Percentiles rank a stretch among this genome's conserved stretches.
Evolutionary conservation across 2,113 vertebrate species (phyloP).

Genomic region (Ramphastos sulfuratus): DNA sequence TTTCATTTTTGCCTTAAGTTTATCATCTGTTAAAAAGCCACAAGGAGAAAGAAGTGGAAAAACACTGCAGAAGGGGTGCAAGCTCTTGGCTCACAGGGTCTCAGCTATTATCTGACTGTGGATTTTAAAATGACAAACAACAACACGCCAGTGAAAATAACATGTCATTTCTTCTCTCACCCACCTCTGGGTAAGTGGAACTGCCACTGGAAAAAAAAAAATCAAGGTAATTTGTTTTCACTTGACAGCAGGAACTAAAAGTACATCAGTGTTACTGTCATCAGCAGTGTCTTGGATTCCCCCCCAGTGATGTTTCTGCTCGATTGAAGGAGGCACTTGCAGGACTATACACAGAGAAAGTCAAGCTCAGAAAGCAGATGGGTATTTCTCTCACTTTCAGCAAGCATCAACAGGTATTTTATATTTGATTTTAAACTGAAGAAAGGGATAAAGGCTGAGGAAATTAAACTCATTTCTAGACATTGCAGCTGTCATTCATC

Average conservation of each 20-base stretch:
- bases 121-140: conserved; percentile 17
- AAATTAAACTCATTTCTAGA: not conserved
- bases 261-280: not conserved
- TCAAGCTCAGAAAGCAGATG: not conserved
- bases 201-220: not conserved
- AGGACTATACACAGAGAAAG: not conserved
- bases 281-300: not conserved
- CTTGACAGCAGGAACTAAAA: conserved; percentile 35
- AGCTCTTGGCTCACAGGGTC: not conserved
- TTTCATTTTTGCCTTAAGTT: not conserved
- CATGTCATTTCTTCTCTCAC: not conserved
- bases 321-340: not conserved
- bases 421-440: not conserved
- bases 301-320: not conserved
- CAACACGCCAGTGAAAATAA: conserved; percentile 29
- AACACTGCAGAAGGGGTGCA: not conserved
- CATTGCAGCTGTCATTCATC: not conserved
- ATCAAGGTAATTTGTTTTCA: conserved; percentile 31
- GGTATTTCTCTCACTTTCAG: not conserved
- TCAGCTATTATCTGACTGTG: not conserved
- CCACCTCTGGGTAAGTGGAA: not conserved
- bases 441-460: not conserved
- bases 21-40: not conserved
- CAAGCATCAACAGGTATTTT: not conserved
- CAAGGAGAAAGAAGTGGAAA: not conserved